These are phyloP conservation scores for Acanthurus leucopareius DNA, from an alignment of 2,797 vertebrate species.

Conservation along the genomic window DNA sequence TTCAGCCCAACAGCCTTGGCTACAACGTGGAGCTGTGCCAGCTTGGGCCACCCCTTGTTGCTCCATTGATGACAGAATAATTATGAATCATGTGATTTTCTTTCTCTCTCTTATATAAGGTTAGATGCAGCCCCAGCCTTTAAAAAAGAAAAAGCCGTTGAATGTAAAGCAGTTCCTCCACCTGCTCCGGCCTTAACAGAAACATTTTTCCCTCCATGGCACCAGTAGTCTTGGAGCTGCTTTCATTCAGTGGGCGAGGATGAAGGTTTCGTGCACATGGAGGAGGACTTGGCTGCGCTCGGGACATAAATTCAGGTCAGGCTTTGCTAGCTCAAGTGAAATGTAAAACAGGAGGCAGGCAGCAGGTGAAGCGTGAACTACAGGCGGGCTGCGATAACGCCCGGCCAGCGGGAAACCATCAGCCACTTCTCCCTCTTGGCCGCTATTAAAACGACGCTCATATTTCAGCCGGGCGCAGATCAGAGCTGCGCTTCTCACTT, in stretches of 20 bases:
- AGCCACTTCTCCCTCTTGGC: conserved; percentile 12
- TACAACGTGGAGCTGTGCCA: conserved; percentile 35
- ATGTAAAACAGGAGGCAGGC: conserved; percentile 63
- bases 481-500: conserved; percentile 15
- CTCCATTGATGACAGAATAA: neutral
- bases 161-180: conserved; percentile 20
- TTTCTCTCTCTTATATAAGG: neutral
- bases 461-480: conserved; percentile 3
- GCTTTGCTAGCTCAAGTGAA: conserved; percentile 43
- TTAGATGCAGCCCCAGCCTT: neutral
- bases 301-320: conserved; percentile 30
- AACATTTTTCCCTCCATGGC: conserved; percentile 54
- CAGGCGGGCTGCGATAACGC: conserved; percentile 21
- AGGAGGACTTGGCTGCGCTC: conserved; percentile 22
- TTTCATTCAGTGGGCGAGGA: conserved; percentile 13
- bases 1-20: conserved; percentile 7
- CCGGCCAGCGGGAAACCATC: conserved; percentile 7
- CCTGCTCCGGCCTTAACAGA: neutral
- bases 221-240: conserved; percentile 63
- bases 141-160: neutral
- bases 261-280: neutral
- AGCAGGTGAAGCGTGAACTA: conserved; percentile 60
- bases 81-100: neutral
- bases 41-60: neutral
- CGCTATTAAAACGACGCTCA: conserved; percentile 11